Conservation (phyloP, 2,888 invertebrate species). For the Parnassius smintheus region DNA sequence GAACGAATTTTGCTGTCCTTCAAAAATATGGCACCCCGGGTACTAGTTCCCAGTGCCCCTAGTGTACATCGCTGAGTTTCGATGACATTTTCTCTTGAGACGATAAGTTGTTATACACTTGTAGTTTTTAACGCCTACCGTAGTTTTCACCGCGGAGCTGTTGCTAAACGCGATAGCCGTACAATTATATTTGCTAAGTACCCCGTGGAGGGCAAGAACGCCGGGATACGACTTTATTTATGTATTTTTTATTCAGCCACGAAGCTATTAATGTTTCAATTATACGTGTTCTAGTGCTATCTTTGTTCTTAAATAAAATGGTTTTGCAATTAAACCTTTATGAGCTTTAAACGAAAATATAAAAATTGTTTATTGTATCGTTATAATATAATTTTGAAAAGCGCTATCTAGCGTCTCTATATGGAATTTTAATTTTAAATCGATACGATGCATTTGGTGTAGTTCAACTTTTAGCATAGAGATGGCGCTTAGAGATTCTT, state of each 20-base stretch:
- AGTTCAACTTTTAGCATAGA: too few species aligned
- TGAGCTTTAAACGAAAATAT: neutral
- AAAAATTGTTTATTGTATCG: neutral
- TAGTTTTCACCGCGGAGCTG: neutral
- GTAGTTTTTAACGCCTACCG: too few species aligned
- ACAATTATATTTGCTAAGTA: conserved; percentile 28
- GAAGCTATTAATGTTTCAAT: conserved; percentile 21
- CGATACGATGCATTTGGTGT: too few species aligned
- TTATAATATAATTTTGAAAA: neutral
- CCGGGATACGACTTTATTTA: conserved; percentile 15
- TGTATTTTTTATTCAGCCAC: conserved; percentile 13
- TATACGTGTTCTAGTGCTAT: conserved; percentile 2
- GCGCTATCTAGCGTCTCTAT: neutral
- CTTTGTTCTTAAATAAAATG: neutral
- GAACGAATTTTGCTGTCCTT: too few species aligned
- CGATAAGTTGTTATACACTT: too few species aligned
- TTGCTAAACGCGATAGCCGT: conserved; percentile 22
- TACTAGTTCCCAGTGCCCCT: too few species aligned
- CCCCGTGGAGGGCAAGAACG: conserved; percentile 19
- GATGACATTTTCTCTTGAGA: too few species aligned
- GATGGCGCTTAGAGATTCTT: too few species aligned
- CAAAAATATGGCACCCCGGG: too few species aligned
- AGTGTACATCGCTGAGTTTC: too few species aligned
- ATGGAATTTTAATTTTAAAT: too few species aligned
- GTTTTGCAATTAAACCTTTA: neutral